Conservation (phyloP, 2,113 vertebrate species). For the Ailurus styani region DNA sequence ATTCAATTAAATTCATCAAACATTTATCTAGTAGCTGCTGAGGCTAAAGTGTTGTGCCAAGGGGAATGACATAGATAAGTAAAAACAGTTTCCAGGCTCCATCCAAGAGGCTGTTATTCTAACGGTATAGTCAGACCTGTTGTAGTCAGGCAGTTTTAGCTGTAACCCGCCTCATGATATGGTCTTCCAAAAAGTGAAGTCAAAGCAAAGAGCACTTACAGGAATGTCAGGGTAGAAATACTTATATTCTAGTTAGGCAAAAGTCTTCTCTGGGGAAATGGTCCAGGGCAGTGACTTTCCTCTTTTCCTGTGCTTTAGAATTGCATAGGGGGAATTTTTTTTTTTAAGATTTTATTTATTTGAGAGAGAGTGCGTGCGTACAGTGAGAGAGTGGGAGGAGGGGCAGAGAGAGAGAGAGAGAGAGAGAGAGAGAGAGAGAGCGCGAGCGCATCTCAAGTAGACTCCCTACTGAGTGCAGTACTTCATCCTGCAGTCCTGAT, state of each 20-base stretch:
- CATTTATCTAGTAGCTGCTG: conserved; percentile 5
- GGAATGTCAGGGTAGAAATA: background rate
- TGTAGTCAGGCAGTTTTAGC: background rate
- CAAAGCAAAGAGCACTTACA: background rate
- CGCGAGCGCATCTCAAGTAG: background rate
- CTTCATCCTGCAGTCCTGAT: too few species aligned
- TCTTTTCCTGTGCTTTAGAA: background rate
- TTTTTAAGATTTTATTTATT: background rate
- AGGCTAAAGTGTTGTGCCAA: background rate
- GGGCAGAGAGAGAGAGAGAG: too few species aligned
- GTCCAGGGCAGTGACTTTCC: background rate
- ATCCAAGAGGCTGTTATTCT: background rate
- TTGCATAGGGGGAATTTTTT: background rate
- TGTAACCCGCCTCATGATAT: background rate
- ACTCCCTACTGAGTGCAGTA: background rate
- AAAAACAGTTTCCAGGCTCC: background rate
- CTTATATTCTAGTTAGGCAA: background rate
- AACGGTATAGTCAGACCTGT: background rate
- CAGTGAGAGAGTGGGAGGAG: background rate
- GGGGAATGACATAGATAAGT: background rate
- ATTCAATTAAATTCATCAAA: conserved; percentile 38
- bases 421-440: too few species aligned
- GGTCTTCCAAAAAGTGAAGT: background rate
- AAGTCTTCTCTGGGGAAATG: background rate
- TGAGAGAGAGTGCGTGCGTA: background rate